Evolutionary conservation across 1,140 invertebrate genomes (phyloP), one percentile per base, ranked within the genome.

Genomic region (Megalopta genalis): DNA sequence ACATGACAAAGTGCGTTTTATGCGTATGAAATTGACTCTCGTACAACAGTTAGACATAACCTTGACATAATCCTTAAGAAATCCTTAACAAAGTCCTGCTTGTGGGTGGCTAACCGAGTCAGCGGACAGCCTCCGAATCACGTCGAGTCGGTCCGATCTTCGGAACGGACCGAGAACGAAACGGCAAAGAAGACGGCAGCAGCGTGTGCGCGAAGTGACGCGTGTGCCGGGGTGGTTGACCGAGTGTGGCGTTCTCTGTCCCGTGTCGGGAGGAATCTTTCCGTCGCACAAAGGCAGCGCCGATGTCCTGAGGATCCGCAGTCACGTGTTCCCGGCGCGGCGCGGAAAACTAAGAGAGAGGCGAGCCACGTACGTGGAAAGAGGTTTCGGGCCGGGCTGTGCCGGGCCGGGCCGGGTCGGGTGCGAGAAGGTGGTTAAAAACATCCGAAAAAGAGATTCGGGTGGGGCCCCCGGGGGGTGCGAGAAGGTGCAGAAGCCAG

Each of bases 361-460:
- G n/a, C n/a, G 10, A 14, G 14, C 2, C 68, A 63, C 77, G 75
- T 72, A 70, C 23, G 79, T 63, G 63, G 69, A 69, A 68, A 81
- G 80, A 66, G 68, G 32, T 23, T n/a, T 32, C 59, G n/a, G 69
- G 49, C 59, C 18, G 63, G 60, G 54, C 18, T 0, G 42, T 46
- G 10, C n/a, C n/a, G n/a, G n/a, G n/a, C n/a, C n/a, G n/a, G n/a
- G n/a, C n/a, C n/a, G n/a, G 69, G 54, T 37, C 46, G 69, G 60
- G 60, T 25, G 65, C 25, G 74, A 71, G 75, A 63, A 74, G 80
- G 72, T 68, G 23, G 64, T 49, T 32, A 84, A 90, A 88, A 90
- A 86, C 82, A 82, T 82, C 80, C 85, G 81, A 88, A 90, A 52
- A 90, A 90, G 87, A 89, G 86, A 81, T 81, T 76, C 82, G 42